Evolutionary conservation across 2,113 vertebrate genomes (phyloP).

Genomic region (Spea multiplicata): DNA sequence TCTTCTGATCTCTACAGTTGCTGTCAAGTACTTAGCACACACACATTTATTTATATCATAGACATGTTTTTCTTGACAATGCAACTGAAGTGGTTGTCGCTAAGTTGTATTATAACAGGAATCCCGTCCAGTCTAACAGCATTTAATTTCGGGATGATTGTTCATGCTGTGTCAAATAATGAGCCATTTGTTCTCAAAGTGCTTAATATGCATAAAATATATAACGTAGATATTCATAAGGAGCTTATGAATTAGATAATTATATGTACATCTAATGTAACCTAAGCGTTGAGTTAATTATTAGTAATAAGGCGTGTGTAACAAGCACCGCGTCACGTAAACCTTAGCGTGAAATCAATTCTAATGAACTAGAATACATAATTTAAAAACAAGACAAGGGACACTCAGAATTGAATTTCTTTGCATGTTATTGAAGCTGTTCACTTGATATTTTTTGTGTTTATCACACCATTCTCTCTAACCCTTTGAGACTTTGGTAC

Average conservation of each 20-base stretch:
- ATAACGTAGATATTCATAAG: constrained; percentile 26
- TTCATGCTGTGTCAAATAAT: constrained; percentile 55
- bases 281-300: constrained; percentile 59
- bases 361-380: constrained; percentile 19
- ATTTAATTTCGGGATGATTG: constrained; percentile 49
- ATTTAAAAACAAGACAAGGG: too few species aligned
- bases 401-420: too few species aligned
- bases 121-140: constrained; percentile 37
- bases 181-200: constrained; percentile 43
- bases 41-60: too few species aligned
- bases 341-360: constrained; percentile 53
- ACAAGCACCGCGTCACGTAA: constrained; percentile 52
- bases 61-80: too few species aligned
- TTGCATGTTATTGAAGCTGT: too few species aligned
- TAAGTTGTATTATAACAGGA: constrained; percentile 1
- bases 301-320: constrained; percentile 59
- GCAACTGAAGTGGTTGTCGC: not conserved
- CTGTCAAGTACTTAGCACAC: too few species aligned
- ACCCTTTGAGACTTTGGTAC: too few species aligned
- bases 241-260: constrained; percentile 42
- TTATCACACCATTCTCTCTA: too few species aligned
- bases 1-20: too few species aligned
- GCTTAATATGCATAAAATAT: constrained; percentile 56
- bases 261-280: constrained; percentile 38
- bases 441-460: too few species aligned